Conservation (phyloP, 2,888 invertebrate species). For the Coelinius sp. region DNA sequence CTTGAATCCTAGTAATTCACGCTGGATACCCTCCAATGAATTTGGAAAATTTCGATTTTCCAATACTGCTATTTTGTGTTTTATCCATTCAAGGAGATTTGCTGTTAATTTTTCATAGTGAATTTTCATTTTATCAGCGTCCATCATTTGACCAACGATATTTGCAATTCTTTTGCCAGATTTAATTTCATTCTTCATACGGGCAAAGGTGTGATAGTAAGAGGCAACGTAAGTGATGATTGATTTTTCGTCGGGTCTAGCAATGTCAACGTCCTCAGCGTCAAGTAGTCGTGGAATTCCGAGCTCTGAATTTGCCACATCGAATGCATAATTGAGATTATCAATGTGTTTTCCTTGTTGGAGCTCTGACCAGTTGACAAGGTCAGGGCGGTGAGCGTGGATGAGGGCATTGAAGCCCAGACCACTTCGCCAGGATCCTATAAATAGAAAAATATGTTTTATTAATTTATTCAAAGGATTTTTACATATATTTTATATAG, state of each 20-base stretch:
- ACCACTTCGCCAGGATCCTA: slow-evolving; percentile 94
- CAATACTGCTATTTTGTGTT: slow-evolving; percentile 84
- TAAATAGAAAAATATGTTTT: not conserved
- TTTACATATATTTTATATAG: too few relatives aligned
- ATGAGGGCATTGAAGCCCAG: slow-evolving; percentile 99
- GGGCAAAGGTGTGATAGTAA: slow-evolving; percentile 98
- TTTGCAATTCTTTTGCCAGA: slow-evolving; percentile 98
- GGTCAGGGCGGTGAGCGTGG: slow-evolving; percentile 96
- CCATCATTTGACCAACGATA: slow-evolving; percentile 96
- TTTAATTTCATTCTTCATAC: slow-evolving; percentile 99
- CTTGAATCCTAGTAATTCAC: slow-evolving; percentile 90
- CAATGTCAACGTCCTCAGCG: slow-evolving; percentile 97
- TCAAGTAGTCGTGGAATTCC: slow-evolving; percentile 94
- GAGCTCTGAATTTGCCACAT: slow-evolving; percentile 91
- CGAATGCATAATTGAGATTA: slow-evolving; percentile 98
- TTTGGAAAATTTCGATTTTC: slow-evolving; percentile 93
- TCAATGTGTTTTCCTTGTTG: slow-evolving; percentile 89
- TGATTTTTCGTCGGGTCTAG: slow-evolving; percentile 96
- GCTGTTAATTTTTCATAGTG: slow-evolving; percentile 90
- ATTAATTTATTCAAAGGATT: not conserved
- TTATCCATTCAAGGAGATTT: slow-evolving; percentile 94
- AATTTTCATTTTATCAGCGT: slow-evolving; percentile 91
- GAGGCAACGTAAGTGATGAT: slow-evolving; percentile 99
- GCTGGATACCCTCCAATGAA: slow-evolving; percentile 94
- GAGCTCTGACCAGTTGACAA: slow-evolving; percentile 89